Conservation (phyloP, 2,797 vertebrate species). For the Eulemur coronatus region DNA sequence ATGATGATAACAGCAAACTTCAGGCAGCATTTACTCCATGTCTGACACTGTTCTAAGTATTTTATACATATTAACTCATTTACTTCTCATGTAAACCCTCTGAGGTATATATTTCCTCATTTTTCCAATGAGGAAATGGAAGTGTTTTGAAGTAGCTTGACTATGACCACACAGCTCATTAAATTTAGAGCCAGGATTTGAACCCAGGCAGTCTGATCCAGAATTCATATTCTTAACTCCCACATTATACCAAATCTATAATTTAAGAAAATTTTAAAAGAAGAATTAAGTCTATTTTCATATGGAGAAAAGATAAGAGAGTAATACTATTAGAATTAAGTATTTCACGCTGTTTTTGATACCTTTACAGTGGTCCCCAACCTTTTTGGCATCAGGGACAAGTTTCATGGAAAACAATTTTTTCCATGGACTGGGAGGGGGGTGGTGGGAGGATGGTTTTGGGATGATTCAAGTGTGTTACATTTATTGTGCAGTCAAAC, state of each 20-base stretch:
- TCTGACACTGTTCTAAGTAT: not conserved
- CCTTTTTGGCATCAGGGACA: no score
- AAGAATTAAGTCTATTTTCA: not conserved
- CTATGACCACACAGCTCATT: not conserved
- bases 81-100: not conserved
- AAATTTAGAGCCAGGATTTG: not conserved
- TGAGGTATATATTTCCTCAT: not conserved
- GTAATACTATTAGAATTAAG: not conserved
- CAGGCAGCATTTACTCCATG: not conserved
- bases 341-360: not conserved
- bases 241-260: not conserved
- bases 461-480: no score
- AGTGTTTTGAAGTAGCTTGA: not conserved
- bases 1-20: not conserved
- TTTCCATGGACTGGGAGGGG: no score
- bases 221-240: not conserved
- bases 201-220: not conserved
- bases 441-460: no score
- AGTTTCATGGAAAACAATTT: no score
- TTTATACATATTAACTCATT: not conserved
- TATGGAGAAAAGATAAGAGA: not conserved
- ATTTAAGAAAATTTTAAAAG: not conserved
- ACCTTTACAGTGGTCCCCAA: not conserved
- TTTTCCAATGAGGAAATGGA: not conserved
- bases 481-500: no score